Evolutionary conservation across 1,140 invertebrate species (phyloP), one percentile per base, ranked within the genome.

Genomic region (Monochamus saltuarius): DNA sequence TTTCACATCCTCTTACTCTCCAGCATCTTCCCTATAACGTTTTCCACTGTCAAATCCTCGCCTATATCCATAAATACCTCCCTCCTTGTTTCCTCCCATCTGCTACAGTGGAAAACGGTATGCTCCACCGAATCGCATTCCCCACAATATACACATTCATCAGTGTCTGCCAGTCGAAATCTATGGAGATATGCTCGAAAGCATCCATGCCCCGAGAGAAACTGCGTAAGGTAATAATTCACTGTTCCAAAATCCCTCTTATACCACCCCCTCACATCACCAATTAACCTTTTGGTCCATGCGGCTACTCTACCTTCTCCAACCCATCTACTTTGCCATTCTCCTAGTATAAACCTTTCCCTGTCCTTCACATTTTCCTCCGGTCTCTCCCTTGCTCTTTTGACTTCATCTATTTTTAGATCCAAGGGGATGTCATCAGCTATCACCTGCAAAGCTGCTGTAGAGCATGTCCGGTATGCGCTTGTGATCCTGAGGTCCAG

Each of bases 381-480:
- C 7, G n/a, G 7, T 7, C 37, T 8, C 9, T n/a, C 34, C 14
- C 13, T 13, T 29, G 19, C 17, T n/a, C n/a, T n/a, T n/a, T n/a
- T n/a, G n/a, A n/a, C n/a, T n/a, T n/a, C n/a, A n/a, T n/a, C n/a
- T n/a, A n/a, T n/a, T 17, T 56, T 56, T 14, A 68, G 17, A 22
- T 70, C 64, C 29, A 67, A 54, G 13, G 68, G 69, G 1, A 62
- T 17, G 0, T 29, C 16, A 4, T 64, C 68, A n/a, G 61, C 19
- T 22, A 73, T 13, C 0, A 43, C 69, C 65, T 13, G 71, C 34
- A 7, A 4, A 0, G 67, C 67, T 7, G 58, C 65, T 4, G 43
- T 56, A 7, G 74, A 73, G 0, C 66, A 53, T 38, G 69, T 69
- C 3, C 59, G 47, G 56, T 69, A 73, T 11, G 67, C 65, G 8